A percentile compares a stretch with the other conserved stretches of the same genome.
These are phyloP conservation scores for Sturmia bella DNA, from an alignment of 2,888 invertebrate genomes.

Conservation along the genomic window DNA sequence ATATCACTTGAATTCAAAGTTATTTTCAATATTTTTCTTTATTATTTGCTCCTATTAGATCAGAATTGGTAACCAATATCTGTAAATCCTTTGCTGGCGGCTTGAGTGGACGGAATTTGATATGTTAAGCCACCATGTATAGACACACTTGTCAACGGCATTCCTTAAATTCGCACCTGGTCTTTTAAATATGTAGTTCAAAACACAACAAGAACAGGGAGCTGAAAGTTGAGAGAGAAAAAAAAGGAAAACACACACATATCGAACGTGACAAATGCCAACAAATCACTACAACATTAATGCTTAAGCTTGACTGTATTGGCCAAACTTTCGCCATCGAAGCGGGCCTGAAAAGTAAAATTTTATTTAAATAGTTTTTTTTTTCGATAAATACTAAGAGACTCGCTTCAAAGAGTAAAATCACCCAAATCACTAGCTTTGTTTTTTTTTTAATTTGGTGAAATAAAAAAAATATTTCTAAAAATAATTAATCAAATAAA, in stretches of 20 bases:
- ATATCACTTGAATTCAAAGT: not conserved
- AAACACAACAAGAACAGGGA: constrained; percentile 44
- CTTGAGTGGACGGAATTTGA: constrained; percentile 42
- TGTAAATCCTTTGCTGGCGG: constrained; percentile 37
- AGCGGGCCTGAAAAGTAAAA: not conserved
- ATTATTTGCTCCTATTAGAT: constrained; percentile 12
- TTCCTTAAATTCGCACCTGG: constrained; percentile 70
- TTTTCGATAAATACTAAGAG: not conserved
- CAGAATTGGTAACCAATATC: constrained; percentile 55
- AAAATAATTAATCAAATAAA: no score
- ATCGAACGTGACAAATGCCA: constrained; percentile 66
- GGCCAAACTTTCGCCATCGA: not conserved
- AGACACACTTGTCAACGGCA: constrained; percentile 69
- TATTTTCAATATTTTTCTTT: not conserved
- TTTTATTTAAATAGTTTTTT: not conserved
- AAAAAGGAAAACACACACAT: constrained; percentile 12
- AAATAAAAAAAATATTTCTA: no score
- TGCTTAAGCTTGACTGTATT: constrained; percentile 28
- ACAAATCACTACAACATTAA: constrained; percentile 65
- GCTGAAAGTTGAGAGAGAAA: constrained; percentile 26
- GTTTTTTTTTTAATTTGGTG: no score
- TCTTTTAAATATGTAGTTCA: constrained; percentile 50
- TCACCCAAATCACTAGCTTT: no score
- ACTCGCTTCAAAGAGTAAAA: no score
- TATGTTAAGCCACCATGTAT: constrained; percentile 67